phyloP scores from a whole-genome alignment of 1,140 invertebrate species.

The Probaryconus sp. region DNA sequence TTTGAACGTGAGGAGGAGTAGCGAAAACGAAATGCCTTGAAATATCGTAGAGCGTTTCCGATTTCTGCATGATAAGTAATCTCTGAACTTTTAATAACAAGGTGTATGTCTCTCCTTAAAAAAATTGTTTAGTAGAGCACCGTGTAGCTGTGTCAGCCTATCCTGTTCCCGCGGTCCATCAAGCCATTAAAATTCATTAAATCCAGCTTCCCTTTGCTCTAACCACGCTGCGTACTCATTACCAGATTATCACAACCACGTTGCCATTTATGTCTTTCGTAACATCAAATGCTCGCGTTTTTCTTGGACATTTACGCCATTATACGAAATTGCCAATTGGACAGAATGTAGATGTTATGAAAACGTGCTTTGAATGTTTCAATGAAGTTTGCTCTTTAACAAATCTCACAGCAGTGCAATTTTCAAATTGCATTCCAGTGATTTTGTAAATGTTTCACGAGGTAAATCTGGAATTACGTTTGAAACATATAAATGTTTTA shows the following conservation, averaged over 20 bases:
- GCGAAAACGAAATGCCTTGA: conserved; percentile 2
- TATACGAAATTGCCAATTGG: too few relatives aligned
- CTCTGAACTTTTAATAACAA: conserved; percentile 41
- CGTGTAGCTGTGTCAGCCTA: conserved; percentile 25
- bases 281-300: conserved; percentile 2
- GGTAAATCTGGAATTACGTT: too few relatives aligned
- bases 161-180: conserved; percentile 12
- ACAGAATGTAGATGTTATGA: too few relatives aligned
- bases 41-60: conserved; percentile 7
- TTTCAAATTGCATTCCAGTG: too few relatives aligned
- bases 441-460: too few relatives aligned
- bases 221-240: conserved; percentile 38
- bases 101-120: conserved; percentile 49
- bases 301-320: too few relatives aligned
- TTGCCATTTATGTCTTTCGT: conserved; percentile 12
- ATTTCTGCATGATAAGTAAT: conserved; percentile 30
- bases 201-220: conserved; percentile 37
- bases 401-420: too few relatives aligned
- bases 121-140: conserved; percentile 25
- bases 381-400: too few relatives aligned
- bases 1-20: too few relatives aligned
- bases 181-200: conserved; percentile 29
- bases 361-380: too few relatives aligned
- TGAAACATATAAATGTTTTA: too few relatives aligned
- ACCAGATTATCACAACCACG: conserved; percentile 9